Evolutionary conservation across 1,140 invertebrate genomes (phyloP).

Genomic region (Trichoplusia ni): DNA sequence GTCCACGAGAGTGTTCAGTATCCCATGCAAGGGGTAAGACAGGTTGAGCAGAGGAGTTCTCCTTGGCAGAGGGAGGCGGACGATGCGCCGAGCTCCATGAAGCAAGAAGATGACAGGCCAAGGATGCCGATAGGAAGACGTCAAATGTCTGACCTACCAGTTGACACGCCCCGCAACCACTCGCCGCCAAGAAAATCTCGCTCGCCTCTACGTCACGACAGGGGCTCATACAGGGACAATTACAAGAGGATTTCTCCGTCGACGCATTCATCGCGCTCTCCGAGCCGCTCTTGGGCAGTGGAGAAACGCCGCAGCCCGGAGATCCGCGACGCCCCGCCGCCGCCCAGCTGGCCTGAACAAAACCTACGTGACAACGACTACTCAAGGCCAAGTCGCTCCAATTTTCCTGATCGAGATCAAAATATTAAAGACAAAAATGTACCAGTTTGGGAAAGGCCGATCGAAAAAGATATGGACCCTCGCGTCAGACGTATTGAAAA

Average conservation of each 20-base stretch:
- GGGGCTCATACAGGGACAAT: slow-evolving; percentile 60
- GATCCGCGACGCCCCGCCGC: slow-evolving; percentile 55
- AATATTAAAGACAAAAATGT: slow-evolving; percentile 21
- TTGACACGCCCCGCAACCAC: slow-evolving; percentile 33
- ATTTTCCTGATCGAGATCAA: slow-evolving; percentile 25
- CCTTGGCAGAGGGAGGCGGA: slow-evolving; percentile 53
- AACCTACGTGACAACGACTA: slow-evolving; percentile 11
- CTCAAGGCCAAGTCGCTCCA: background rate
- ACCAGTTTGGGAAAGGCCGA: slow-evolving; percentile 34
- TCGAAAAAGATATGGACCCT: slow-evolving; percentile 24
- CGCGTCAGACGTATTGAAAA: slow-evolving; percentile 26
- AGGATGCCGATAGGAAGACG: slow-evolving; percentile 44
- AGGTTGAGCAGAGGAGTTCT: slow-evolving; percentile 24
- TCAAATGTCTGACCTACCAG: slow-evolving; percentile 29
- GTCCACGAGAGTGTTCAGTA: slow-evolving; percentile 52
- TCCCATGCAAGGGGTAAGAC: slow-evolving; percentile 34
- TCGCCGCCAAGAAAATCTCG: slow-evolving; percentile 42
- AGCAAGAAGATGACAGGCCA: slow-evolving; percentile 47
- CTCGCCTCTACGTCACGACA: slow-evolving; percentile 58
- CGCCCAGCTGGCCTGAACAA: slow-evolving; percentile 62
- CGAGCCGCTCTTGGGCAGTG: slow-evolving; percentile 67
- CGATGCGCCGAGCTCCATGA: slow-evolving; percentile 33
- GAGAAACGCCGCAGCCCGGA: slow-evolving; percentile 68
- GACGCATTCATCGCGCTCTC: slow-evolving; percentile 61
- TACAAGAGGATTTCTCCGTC: slow-evolving; percentile 62